Evolutionary conservation across 1,140 invertebrate species (phyloP), one percentile per base, ranked within the genome.

Genomic region (Scaptodrosophila lebanonensis): DNA sequence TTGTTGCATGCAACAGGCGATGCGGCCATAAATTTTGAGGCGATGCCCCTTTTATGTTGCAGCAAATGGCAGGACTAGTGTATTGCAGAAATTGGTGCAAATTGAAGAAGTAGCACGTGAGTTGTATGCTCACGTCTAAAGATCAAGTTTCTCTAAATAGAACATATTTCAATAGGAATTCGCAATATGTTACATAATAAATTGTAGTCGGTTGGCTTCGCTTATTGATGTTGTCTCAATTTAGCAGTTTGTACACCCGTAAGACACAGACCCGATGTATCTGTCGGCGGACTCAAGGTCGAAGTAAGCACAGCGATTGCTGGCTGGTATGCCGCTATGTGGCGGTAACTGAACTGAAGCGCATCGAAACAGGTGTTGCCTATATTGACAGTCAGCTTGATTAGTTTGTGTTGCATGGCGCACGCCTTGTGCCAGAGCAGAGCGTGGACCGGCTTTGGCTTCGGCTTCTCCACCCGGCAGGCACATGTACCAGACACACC

Each of bases 301-400:
- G n/a, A n/a, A n/a, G n/a, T n/a, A n/a, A n/a, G n/a, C n/a, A n/a
- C n/a, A n/a, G n/a, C n/a, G n/a, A n/a, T n/a, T n/a, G 3, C 22
- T 25, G n/a, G n/a, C n/a, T n/a, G n/a, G n/a, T n/a, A n/a, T n/a
- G n/a, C n/a, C n/a, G n/a, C n/a, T n/a, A 6, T n/a, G 15, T 45
- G 39, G 12, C 29, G 29, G 30, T 47, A 49, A 17, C 29, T 22
- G 22, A 53, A 22, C 42, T 38, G 35, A 36, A 7, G 36, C 43
- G 62, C 22, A 42, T 36, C 36, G 38, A 30, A 67, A 54, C 63
- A 67, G 72, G 72, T 77, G 72, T 77, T 71, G 54, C 66, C 72
- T 36, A 52, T 43, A 67, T 77, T 77, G 72, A 77, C 72, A 76
- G 72, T 77, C 45, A 53, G 57, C 66, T 75, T 77, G 72, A 77